A percentile compares a stretch with the other conserved stretches of the same genome.
Conservation (phyloP, 2,888 invertebrate genomes). For the Xanthorhoe designata region DNA sequence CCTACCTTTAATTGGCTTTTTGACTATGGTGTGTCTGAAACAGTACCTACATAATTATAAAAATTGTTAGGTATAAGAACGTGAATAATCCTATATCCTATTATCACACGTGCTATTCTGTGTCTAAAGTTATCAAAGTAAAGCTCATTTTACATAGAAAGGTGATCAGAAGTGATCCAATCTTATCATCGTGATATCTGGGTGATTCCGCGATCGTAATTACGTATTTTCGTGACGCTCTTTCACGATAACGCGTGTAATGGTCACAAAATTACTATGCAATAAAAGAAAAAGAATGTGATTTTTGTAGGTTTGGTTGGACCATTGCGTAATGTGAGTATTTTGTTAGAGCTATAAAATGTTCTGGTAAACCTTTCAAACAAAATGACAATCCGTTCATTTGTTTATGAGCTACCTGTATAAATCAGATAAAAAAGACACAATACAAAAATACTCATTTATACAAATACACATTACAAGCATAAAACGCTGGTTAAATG, state of each 20-base stretch:
- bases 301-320: not conserved
- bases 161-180: conserved; percentile 1
- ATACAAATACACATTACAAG: too few species aligned
- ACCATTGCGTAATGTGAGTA: not conserved
- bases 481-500: too few species aligned
- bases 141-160: conserved; percentile 10
- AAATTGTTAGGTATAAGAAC: too few species aligned
- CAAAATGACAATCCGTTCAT: too few species aligned
- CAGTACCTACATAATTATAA: too few species aligned
- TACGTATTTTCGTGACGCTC: conserved; percentile 24
- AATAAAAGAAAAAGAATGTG: conserved; percentile 10
- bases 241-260: conserved; percentile 18
- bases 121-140: not conserved
- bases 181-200: not conserved
- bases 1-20: too few species aligned
- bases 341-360: not conserved
- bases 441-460: too few species aligned
- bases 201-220: conserved; percentile 12
- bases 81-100: too few species aligned
- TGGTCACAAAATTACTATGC: conserved; percentile 19
- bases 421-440: too few species aligned
- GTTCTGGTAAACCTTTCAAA: too few species aligned
- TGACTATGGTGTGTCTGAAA: too few species aligned
- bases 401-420: too few species aligned
- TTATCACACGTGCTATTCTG: not conserved